Percentiles rank a stretch among this genome's conserved stretches.
These are phyloP conservation scores for Mormoops blainvillei DNA, from an alignment of 2,113 vertebrate genomes.

Conservation along the genomic window DNA sequence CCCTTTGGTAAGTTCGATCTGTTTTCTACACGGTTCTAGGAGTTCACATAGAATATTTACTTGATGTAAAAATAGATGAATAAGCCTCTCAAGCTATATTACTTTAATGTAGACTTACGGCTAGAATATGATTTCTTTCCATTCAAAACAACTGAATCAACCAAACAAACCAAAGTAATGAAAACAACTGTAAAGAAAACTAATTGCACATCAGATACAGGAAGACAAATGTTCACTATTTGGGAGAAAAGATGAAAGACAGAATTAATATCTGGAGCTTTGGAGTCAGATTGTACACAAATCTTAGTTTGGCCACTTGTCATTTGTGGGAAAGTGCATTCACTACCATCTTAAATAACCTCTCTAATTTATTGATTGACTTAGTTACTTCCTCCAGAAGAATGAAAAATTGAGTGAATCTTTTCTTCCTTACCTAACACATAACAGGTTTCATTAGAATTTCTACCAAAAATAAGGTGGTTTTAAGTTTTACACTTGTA, in stretches of 20 bases:
- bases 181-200: not conserved
- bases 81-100: not conserved
- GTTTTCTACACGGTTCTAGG: not conserved
- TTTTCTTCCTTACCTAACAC: not conserved
- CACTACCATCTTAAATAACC: not conserved
- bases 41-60: not conserved
- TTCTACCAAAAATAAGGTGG: not conserved
- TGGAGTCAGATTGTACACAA: not conserved
- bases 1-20: not conserved
- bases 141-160: not conserved
- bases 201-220: not conserved
- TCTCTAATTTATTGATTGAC: not conserved
- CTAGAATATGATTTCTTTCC: not conserved
- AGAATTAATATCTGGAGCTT: not conserved
- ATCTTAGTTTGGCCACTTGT: not conserved
- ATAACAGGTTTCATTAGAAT: not conserved
- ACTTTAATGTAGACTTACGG: not conserved
- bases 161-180: not conserved
- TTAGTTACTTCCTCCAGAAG: not conserved
- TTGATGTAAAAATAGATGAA: not conserved
- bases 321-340: not conserved
- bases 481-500: not conserved
- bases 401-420: not conserved
- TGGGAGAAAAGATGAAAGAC: fast-evolving
- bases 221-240: not conserved